A percentile compares a stretch with the other conserved stretches of the same genome.
These are phyloP conservation scores for Tholera decimalis DNA, from an alignment of 2,888 invertebrate species.

Conservation along the genomic window DNA sequence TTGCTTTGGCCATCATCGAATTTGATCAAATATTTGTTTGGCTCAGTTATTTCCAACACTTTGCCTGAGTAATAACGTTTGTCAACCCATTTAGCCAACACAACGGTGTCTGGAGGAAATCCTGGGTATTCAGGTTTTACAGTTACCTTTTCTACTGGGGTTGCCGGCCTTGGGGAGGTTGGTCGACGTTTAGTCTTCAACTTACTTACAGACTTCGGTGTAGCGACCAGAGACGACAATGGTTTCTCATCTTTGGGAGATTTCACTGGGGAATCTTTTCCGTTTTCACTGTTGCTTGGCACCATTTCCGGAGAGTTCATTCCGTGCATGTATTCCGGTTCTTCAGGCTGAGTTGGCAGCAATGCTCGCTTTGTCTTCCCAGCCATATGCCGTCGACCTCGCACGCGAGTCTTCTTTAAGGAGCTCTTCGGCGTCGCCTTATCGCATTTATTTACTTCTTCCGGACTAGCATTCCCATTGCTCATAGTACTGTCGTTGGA, in stretches of 20 bases:
- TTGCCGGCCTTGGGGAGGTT: slow-evolving; percentile 85
- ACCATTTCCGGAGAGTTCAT: slow-evolving; percentile 90
- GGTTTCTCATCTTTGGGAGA: slow-evolving; percentile 86
- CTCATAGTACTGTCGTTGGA: slow-evolving; percentile 78
- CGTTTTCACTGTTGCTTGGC: slow-evolving; percentile 82
- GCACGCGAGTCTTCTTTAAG: slow-evolving; percentile 85
- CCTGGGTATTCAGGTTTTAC: slow-evolving; percentile 84
- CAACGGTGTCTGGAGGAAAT: slow-evolving; percentile 85
- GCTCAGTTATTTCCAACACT: slow-evolving; percentile 90
- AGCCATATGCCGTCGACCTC: slow-evolving; percentile 85
- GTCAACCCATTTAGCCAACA: slow-evolving; percentile 93
- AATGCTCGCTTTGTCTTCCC: slow-evolving; percentile 86
- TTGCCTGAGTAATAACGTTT: slow-evolving; percentile 93
- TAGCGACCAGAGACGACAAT: slow-evolving; percentile 77
- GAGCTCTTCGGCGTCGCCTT: slow-evolving; percentile 90
- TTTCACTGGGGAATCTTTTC: slow-evolving; percentile 78
- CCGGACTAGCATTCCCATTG: slow-evolving; percentile 87
- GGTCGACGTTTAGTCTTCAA: slow-evolving; percentile 85
- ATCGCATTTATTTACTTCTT: slow-evolving; percentile 84
- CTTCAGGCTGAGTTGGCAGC: slow-evolving; percentile 86
- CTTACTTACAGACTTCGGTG: slow-evolving; percentile 86
- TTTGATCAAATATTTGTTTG: slow-evolving; percentile 92
- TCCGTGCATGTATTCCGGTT: slow-evolving; percentile 85
- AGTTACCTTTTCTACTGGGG: slow-evolving; percentile 82
- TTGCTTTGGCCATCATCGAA: slow-evolving; percentile 93